phyloP scores from a whole-genome alignment of 2,797 vertebrate species.

The Pempheris klunzingeri region DNA sequence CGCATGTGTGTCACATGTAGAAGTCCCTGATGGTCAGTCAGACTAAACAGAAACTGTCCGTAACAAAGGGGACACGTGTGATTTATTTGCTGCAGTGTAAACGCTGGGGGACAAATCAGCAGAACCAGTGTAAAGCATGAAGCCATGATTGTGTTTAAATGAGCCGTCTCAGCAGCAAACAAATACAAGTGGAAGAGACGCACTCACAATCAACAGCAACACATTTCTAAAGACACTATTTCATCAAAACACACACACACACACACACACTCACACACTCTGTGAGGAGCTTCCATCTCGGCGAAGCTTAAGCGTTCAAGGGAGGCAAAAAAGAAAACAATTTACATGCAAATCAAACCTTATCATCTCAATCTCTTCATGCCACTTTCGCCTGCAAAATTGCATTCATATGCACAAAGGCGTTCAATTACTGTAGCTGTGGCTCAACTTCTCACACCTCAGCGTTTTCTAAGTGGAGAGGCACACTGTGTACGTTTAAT shows the following conservation, averaged over 20 bases:
- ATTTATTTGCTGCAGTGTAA: constrained; percentile 26
- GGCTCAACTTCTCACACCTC: constrained; percentile 80
- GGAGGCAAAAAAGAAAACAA: constrained; percentile 79
- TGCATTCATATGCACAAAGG: constrained; percentile 84
- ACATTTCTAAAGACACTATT: constrained; percentile 41
- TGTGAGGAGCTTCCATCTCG: constrained; percentile 58
- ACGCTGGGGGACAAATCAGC: constrained; percentile 44
- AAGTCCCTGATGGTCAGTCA: constrained; percentile 15
- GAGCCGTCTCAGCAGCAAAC: constrained; percentile 46
- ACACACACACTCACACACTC: constrained; percentile 44
- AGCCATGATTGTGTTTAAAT: constrained; percentile 55
- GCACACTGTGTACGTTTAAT: constrained; percentile 83
- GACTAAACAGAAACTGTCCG: constrained; percentile 24
- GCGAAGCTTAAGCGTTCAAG: constrained; percentile 68
- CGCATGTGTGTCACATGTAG: constrained; percentile 6
- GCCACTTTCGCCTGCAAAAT: constrained; percentile 77
- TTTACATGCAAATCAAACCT: constrained; percentile 89
- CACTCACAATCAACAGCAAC: constrained; percentile 56
- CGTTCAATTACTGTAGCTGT: constrained; percentile 82
- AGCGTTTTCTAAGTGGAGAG: constrained; percentile 79
- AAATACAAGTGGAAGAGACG: constrained; percentile 60
- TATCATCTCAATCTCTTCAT: constrained; percentile 85
- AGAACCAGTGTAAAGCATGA: constrained; percentile 36
- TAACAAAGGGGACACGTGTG: constrained; percentile 37
- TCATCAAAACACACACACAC: constrained; percentile 43